phyloP scores from a whole-genome alignment of 2,888 invertebrate species.

The Lycophotia porphyrea region DNA sequence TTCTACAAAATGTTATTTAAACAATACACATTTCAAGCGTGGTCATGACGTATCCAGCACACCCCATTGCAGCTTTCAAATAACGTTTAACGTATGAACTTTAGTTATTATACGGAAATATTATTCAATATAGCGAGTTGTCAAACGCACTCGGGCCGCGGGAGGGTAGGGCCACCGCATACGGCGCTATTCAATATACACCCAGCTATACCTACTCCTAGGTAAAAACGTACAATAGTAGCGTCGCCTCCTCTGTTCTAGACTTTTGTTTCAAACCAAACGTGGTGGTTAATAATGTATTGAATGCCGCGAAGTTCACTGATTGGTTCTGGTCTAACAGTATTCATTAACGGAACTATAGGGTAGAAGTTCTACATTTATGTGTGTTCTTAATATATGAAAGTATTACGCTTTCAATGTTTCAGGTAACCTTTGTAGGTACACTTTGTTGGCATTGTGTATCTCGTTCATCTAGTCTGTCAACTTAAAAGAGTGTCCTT shows the following conservation, averaged over 20 bases:
- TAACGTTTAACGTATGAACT: conserved; percentile 65
- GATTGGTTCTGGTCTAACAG: conserved; percentile 46
- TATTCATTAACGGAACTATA: conserved; percentile 21
- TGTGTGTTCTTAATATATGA: neutral
- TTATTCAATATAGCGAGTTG: conserved; percentile 83
- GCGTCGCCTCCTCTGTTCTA: conserved; percentile 43
- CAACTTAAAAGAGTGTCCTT: no score
- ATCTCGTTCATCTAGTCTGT: neutral
- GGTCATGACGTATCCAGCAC: conserved; percentile 45
- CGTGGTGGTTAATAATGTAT: conserved; percentile 40
- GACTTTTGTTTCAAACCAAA: conserved; percentile 39
- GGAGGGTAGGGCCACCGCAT: conserved; percentile 64
- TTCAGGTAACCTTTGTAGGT: neutral
- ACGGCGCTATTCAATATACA: conserved; percentile 69
- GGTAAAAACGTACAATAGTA: conserved; percentile 13
- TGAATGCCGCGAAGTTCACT: conserved; percentile 35
- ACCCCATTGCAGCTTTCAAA: conserved; percentile 57
- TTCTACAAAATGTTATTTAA: neutral
- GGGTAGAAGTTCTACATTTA: conserved; percentile 1
- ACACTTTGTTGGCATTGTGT: neutral
- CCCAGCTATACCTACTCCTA: conserved; percentile 35
- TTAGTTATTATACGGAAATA: conserved; percentile 65
- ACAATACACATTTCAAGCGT: conserved; percentile 21
- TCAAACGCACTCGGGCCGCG: conserved; percentile 78
- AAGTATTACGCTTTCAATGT: neutral